phyloP scores from a whole-genome alignment of 2,113 vertebrate species.

The Dendrocopos noguchii region DNA sequence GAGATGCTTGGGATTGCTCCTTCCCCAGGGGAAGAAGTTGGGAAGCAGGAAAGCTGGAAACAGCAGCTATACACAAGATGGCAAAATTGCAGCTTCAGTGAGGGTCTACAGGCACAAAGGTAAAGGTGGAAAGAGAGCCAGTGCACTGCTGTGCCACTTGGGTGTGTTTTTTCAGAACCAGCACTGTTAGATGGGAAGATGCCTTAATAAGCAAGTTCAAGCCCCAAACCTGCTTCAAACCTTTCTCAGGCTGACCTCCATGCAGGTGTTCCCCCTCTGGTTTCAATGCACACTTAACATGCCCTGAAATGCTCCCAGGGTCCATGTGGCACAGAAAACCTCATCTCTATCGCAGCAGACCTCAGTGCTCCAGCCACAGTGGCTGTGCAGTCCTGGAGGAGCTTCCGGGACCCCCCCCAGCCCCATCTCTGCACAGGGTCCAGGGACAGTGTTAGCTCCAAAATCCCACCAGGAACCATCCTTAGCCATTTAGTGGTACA shows the following conservation, averaged over 20 bases:
- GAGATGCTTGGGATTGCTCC: background rate
- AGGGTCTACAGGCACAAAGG: background rate
- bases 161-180: background rate
- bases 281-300: background rate
- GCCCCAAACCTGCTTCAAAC: background rate
- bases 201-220: background rate
- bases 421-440: background rate
- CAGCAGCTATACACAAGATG: background rate
- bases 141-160: background rate
- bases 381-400: accelerated
- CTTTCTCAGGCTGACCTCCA: background rate
- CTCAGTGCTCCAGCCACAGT: background rate
- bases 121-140: background rate
- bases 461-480: background rate
- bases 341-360: background rate
- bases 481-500: background rate
- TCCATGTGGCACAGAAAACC: background rate
- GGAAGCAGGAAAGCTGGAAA: background rate
- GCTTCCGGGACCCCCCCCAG: background rate
- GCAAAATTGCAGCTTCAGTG: background rate
- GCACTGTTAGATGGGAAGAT: background rate
- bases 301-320: background rate
- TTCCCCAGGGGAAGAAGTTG: background rate
- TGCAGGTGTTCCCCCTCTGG: background rate
- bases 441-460: background rate